Evolutionary conservation across 1,140 invertebrate species (phyloP).

Genomic region (Meloidogyne chitwoodi): DNA sequence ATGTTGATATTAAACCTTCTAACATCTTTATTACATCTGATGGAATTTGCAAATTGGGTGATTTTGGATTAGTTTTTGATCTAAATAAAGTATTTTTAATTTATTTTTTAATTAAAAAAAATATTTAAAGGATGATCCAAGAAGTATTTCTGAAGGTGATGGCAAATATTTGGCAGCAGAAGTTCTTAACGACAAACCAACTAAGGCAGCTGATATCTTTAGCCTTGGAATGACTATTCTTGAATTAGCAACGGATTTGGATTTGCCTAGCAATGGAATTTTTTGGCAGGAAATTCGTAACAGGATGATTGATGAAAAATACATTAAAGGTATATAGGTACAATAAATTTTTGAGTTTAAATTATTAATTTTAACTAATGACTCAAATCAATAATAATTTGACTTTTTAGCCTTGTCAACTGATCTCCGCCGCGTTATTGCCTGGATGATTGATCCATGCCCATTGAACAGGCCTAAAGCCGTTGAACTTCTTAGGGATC

Average conservation of each 20-base stretch:
- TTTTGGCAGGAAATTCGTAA: slow-evolving; percentile 70
- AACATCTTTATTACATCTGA: slow-evolving; percentile 70
- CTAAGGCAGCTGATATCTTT: slow-evolving; percentile 66
- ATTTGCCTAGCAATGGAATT: slow-evolving; percentile 69
- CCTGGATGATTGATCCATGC: slow-evolving; percentile 31
- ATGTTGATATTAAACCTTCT: slow-evolving; percentile 75
- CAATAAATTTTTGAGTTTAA: background rate
- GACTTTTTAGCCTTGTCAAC: slow-evolving; percentile 25
- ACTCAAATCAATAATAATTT: too few relatives aligned
- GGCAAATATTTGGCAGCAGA: slow-evolving; percentile 74
- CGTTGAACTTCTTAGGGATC: slow-evolving; percentile 22
- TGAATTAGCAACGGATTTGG: slow-evolving; percentile 71
- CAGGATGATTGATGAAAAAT: slow-evolving; percentile 32
- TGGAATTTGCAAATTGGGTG: slow-evolving; percentile 70
- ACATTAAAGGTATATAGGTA: slow-evolving; percentile 12
- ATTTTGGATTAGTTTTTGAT: slow-evolving; percentile 73
- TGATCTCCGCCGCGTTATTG: slow-evolving; percentile 22
- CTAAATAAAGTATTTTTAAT: slow-evolving; percentile 54
- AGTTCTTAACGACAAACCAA: slow-evolving; percentile 66
- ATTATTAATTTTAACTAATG: background rate
- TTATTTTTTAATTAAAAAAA: background rate
- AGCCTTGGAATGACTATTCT: slow-evolving; percentile 73
- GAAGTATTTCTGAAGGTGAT: slow-evolving; percentile 68
- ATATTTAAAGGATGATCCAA: slow-evolving; percentile 26
- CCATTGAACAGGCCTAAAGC: slow-evolving; percentile 25